A percentile compares a stretch with the other conserved stretches of the same genome.
These are phyloP conservation scores for Ceryle rudis DNA, from an alignment of 2,797 vertebrate genomes.

Conservation along the genomic window DNA sequence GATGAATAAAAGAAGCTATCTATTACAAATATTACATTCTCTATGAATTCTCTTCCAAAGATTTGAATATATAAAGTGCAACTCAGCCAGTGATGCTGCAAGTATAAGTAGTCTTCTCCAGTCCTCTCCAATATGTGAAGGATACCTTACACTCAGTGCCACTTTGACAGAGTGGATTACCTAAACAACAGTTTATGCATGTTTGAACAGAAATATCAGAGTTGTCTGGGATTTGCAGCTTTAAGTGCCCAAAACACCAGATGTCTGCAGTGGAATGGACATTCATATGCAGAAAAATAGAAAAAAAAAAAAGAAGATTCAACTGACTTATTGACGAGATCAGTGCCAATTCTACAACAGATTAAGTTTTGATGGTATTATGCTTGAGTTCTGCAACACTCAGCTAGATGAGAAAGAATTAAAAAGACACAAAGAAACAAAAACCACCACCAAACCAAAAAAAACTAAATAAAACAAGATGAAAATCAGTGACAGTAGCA, in stretches of 20 bases:
- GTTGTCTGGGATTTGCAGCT: conserved; percentile 64
- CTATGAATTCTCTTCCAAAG: neutral
- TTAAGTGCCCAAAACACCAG: conserved; percentile 80
- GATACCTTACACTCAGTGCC: conserved; percentile 73
- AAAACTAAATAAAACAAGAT: neutral
- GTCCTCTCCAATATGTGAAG: neutral
- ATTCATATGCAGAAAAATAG: conserved; percentile 77
- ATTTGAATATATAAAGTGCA: neutral
- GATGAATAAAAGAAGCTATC: neutral
- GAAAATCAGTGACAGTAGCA: neutral
- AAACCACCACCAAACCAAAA: neutral
- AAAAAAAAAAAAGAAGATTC: conserved; percentile 81
- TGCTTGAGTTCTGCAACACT: neutral
- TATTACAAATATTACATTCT: neutral
- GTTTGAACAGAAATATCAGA: conserved; percentile 85
- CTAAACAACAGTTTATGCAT: conserved; percentile 82
- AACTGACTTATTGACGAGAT: conserved; percentile 5
- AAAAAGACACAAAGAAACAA: neutral
- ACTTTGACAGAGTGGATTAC: conserved; percentile 82
- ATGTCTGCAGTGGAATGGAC: conserved; percentile 84
- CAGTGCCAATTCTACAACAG: neutral
- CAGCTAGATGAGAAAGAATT: neutral
- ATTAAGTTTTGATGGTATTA: neutral
- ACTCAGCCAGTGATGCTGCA: neutral
- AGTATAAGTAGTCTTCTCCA: neutral